Evolutionary conservation across 2,797 vertebrate species (phyloP), one percentile per base, ranked within the genome.

Genomic region (Vireo griseus): DNA sequence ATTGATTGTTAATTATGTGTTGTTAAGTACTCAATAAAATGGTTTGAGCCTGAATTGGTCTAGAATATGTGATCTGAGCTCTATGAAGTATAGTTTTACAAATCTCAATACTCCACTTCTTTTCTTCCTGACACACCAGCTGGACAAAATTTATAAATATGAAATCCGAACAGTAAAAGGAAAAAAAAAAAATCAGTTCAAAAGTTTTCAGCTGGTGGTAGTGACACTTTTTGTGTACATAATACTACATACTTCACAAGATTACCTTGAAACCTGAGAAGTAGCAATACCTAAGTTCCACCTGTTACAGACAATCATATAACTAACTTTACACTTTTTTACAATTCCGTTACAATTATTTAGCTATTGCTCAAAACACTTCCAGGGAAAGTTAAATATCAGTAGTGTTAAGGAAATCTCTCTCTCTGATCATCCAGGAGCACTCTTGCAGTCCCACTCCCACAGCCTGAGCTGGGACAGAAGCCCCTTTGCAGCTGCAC

Each of bases 381-480:
- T 55, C 8, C 24, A 55, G 33, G 24, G 29, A 39, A 63, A 55
- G 58, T 13, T 40, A 16, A 40, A 4, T 24, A 39, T 24, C 33
- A 47, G 2, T 5, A 25, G 29, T 24, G 6, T 40, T 40, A 54
- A 47, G 48, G 29, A 47, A 54, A 33, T 2, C 6, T 62, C 57
- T 24, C 9, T 72, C 18, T 82, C 40, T 65, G 61, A 26, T 40
- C 19, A 45, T 16, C 13, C 45, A 57, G 50, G 8, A 58, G 8
- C 19, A 20, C 16, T 50, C 37, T 20, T 48, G 44, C 24, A 45
- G 13, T 25, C 28, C 61, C 24, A 25, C 11, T 45, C 16, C 24
- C 28, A 29, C n/a, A 55, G 0, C 16, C 18, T 39, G n/a, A 79
- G 11, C 37, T 29, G n/a, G 26, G 13, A 33, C 51, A 0, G 0